Percentiles rank a stretch among this genome's conserved stretches.
Conservation (phyloP, 2,113 vertebrate genomes). For the Callopanchax toddi region DNA sequence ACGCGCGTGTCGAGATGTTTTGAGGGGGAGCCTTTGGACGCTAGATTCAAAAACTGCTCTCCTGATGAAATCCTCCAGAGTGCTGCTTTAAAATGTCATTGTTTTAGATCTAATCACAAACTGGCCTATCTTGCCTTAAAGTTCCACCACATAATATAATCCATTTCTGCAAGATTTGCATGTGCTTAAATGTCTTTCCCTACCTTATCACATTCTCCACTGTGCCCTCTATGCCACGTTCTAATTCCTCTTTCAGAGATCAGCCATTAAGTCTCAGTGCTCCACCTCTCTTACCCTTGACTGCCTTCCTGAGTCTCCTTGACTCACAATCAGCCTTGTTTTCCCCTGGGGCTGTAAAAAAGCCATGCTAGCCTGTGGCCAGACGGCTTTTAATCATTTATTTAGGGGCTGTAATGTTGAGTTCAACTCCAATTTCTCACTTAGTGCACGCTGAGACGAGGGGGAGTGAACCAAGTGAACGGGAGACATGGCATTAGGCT, state of each 20-base stretch:
- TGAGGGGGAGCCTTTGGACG: too few species aligned
- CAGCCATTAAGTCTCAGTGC: constrained; percentile 46
- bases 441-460: constrained; percentile 29
- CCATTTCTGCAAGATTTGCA: constrained; percentile 15
- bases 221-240: constrained; percentile 12
- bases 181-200: not conserved
- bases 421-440: constrained; percentile 36
- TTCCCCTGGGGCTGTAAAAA: constrained; percentile 25
- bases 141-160: constrained; percentile 1
- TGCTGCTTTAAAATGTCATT: not conserved
- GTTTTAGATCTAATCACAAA: not conserved
- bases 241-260: constrained; percentile 43
- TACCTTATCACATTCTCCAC: not conserved
- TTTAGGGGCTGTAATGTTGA: constrained; percentile 59
- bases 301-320: constrained; percentile 43
- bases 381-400: constrained; percentile 76
- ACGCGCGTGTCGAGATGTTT: too few species aligned
- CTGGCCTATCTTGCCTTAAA: not conserved
- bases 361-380: constrained; percentile 31
- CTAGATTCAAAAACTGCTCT: too few species aligned
- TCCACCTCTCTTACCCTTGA: constrained; percentile 51
- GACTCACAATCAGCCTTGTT: constrained; percentile 29
- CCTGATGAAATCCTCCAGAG: too few species aligned
- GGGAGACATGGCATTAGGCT: constrained; percentile 31
- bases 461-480: constrained; percentile 19